Evolutionary conservation across 2,797 vertebrate species (phyloP).

Genomic region (Limosa lapponica): DNA sequence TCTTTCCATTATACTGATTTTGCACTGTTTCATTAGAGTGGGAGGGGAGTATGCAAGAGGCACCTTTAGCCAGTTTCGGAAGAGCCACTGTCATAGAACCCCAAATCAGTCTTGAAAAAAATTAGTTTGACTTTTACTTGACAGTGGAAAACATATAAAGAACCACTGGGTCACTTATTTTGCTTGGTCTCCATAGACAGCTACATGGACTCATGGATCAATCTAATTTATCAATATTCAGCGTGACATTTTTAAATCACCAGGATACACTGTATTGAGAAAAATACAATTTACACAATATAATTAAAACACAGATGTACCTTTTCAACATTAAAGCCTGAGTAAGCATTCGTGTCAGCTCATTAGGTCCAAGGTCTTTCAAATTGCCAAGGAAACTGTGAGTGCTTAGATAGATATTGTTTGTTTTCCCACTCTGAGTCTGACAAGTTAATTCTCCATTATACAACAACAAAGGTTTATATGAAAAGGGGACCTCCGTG

Average conservation of each 20-base stretch:
- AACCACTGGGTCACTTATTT: neutral
- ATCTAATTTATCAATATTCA: neutral
- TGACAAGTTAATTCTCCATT: slow-evolving; percentile 96
- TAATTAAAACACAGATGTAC: slow-evolving; percentile 70
- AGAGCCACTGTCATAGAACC: neutral
- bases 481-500: slow-evolving; percentile 89
- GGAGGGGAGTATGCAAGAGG: neutral
- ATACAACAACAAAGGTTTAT: slow-evolving; percentile 92
- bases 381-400: slow-evolving; percentile 87
- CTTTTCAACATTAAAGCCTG: slow-evolving; percentile 91
- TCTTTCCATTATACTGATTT: neutral
- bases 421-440: slow-evolving; percentile 93
- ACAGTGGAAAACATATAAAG: neutral
- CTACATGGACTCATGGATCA: neutral
- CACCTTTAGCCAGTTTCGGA: neutral
- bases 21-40: neutral
- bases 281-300: neutral
- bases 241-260: neutral
- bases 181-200: neutral
- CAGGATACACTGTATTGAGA: neutral
- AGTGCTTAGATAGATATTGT: slow-evolving; percentile 85
- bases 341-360: slow-evolving; percentile 82
- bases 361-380: slow-evolving; percentile 40
- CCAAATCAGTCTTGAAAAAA: neutral
- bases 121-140: neutral